Percentiles rank a stretch among this genome's conserved stretches.
These are phyloP conservation scores for Cyprinodon diabolis DNA, from an alignment of 2,797 vertebrate genomes.

Conservation along the genomic window DNA sequence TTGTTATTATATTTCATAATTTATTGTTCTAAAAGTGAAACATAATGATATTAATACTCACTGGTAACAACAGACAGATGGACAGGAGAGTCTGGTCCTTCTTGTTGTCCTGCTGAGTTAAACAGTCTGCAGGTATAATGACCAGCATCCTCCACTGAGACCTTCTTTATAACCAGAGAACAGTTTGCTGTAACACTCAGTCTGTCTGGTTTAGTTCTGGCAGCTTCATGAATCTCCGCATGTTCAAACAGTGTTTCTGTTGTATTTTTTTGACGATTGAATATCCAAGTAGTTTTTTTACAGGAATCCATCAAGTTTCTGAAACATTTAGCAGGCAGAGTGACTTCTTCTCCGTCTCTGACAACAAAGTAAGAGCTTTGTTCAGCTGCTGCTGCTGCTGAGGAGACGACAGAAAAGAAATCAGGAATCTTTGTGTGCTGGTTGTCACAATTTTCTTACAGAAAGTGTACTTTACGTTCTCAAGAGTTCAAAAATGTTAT, in stretches of 20 bases:
- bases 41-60: not conserved
- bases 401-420: not conserved
- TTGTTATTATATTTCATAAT: not conserved
- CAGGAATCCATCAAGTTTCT: too few relatives aligned
- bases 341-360: slow-evolving; percentile 4
- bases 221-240: not conserved
- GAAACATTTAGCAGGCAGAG: slow-evolving; percentile 11
- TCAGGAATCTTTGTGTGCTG: not conserved
- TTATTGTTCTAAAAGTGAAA: not conserved
- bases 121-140: too few relatives aligned
- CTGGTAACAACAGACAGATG: too few relatives aligned
- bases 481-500: not conserved
- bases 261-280: rapidly evolving
- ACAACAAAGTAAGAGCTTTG: not conserved
- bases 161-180: too few relatives aligned
- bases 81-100: too few relatives aligned
- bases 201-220: too few relatives aligned
- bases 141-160: too few relatives aligned
- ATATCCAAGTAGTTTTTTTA: too few relatives aligned
- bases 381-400: not conserved
- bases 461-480: not conserved
- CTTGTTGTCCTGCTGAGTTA: too few relatives aligned
- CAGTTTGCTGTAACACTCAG: too few relatives aligned
- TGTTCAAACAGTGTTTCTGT: rapidly evolving
- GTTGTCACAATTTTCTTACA: not conserved